Percentiles rank a stretch among this genome's conserved stretches.
Evolutionary conservation across 2,888 invertebrate genomes (phyloP).

Genomic region (Laspeyria flexula): DNA sequence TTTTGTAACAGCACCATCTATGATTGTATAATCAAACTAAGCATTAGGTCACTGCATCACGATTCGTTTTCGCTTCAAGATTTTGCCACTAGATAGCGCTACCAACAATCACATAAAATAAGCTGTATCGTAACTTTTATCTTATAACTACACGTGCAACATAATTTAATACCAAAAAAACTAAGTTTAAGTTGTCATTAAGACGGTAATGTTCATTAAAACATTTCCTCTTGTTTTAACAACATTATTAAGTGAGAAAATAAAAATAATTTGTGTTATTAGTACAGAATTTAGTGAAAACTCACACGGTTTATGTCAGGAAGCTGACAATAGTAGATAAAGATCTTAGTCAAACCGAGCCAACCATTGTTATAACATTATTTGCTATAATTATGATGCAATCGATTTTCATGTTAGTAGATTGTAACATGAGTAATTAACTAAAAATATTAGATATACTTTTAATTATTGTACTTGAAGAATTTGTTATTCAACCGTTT

Average conservation of each 20-base stretch:
- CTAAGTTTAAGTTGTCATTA: constrained; percentile 8
- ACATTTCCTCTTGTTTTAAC: constrained; percentile 37
- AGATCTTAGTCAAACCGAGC: constrained; percentile 42
- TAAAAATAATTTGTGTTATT: constrained; percentile 30
- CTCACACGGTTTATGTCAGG: constrained; percentile 43
- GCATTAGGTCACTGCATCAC: neutral
- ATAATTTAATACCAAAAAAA: neutral
- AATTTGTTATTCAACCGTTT: constrained; percentile 1
- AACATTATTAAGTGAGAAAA: constrained; percentile 41
- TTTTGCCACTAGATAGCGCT: constrained; percentile 23
- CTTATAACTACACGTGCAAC: neutral
- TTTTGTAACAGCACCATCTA: constrained; percentile 26
- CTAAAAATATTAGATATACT: too few relatives aligned
- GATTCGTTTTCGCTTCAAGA: neutral
- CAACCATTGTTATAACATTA: constrained; percentile 39
- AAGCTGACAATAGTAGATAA: constrained; percentile 32
- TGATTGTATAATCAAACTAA: neutral
- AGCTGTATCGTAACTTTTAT: neutral
- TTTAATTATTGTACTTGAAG: constrained; percentile 2
- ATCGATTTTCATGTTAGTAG: constrained; percentile 48
- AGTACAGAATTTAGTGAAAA: constrained; percentile 28
- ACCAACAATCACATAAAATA: neutral
- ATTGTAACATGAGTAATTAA: constrained; percentile 40
- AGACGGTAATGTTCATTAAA: constrained; percentile 37
- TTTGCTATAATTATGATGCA: constrained; percentile 47